A percentile compares a stretch with the other conserved stretches of the same genome.
Conservation (phyloP, 1,140 invertebrate genomes). For the Drosophila jambulina region DNA sequence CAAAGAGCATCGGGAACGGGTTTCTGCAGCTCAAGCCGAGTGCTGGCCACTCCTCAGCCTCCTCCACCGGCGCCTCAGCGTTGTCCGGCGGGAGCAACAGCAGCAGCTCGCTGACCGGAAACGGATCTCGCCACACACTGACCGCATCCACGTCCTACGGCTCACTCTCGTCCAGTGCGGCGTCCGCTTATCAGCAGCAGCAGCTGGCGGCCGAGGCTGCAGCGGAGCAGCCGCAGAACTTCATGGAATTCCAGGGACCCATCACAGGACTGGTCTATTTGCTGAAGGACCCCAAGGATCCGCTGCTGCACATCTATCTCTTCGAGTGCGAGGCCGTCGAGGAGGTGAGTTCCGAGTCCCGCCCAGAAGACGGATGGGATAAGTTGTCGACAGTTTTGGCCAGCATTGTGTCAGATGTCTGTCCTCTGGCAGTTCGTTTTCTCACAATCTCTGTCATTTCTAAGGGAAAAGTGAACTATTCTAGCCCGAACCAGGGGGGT, state of each 20-base stretch:
- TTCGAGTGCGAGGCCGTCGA: slow-evolving; percentile 87
- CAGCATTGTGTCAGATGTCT: slow-evolving; percentile 45
- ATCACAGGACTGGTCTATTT: slow-evolving; percentile 87
- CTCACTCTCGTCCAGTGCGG: slow-evolving; percentile 76
- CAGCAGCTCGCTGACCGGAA: slow-evolving; percentile 52
- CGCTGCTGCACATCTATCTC: slow-evolving; percentile 88
- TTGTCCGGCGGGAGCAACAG: slow-evolving; percentile 10
- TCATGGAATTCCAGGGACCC: slow-evolving; percentile 84
- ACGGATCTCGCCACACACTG: slow-evolving; percentile 65
- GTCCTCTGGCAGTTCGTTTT: slow-evolving; percentile 23
- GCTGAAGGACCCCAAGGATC: slow-evolving; percentile 87
- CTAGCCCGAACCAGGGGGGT: neutral
- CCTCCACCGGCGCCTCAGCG: slow-evolving; percentile 30
- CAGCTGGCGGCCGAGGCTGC: slow-evolving; percentile 55
- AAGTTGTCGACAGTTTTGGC: slow-evolving; percentile 51
- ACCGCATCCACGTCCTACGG: slow-evolving; percentile 83
- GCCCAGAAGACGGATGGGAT: slow-evolving; percentile 42
- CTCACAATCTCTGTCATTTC: slow-evolving; percentile 33
- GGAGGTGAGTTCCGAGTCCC: slow-evolving; percentile 86
- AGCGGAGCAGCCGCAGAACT: slow-evolving; percentile 71
- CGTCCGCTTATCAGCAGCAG: slow-evolving; percentile 70
- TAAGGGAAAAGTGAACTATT: slow-evolving; percentile 21
- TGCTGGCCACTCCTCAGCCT: slow-evolving; percentile 17
- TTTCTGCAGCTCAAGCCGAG: slow-evolving; percentile 75
- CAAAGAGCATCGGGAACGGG: slow-evolving; percentile 77